phyloP scores from a whole-genome alignment of 1,140 invertebrate genomes.

The Hyphantria cunea region DNA sequence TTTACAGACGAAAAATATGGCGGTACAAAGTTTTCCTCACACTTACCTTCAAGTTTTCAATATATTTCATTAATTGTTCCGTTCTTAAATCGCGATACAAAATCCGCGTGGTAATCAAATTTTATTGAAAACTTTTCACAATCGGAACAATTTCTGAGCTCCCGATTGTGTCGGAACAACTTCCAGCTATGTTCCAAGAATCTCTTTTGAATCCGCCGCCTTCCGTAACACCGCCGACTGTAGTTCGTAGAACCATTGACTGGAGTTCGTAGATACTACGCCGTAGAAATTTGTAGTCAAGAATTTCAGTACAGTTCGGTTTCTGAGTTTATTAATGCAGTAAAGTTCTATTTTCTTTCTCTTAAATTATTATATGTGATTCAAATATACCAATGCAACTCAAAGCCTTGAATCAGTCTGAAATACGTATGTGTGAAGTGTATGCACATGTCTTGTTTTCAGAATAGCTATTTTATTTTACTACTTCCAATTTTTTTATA shows the following conservation, averaged over 20 bases:
- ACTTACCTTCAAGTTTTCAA: not conserved
- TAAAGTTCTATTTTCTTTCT: not conserved
- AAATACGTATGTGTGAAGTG: no score
- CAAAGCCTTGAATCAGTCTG: no score
- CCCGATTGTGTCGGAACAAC: slow-evolving; percentile 27
- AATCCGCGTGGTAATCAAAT: slow-evolving; percentile 20
- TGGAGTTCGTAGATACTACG: not conserved
- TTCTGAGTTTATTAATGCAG: not conserved
- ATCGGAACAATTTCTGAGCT: slow-evolving; percentile 18
- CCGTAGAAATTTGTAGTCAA: slow-evolving; percentile 5
- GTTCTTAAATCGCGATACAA: slow-evolving; percentile 7
- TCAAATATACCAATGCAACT: no score
- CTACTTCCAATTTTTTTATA: no score
- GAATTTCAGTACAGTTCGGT: slow-evolving; percentile 2
- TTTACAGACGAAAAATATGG: no score
- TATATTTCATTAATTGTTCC: slow-evolving; percentile 7
- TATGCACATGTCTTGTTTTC: no score
- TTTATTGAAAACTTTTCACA: slow-evolving; percentile 27
- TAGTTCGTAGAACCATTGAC: not conserved
- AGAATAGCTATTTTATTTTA: no score
- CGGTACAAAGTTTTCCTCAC: not conserved
- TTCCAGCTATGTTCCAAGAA: slow-evolving; percentile 22
- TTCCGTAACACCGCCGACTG: not conserved
- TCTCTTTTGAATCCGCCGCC: slow-evolving; percentile 10
- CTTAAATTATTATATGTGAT: not conserved